Evolutionary conservation across 2,888 invertebrate genomes (phyloP).

Genomic region (Uropetala carovei): DNA sequence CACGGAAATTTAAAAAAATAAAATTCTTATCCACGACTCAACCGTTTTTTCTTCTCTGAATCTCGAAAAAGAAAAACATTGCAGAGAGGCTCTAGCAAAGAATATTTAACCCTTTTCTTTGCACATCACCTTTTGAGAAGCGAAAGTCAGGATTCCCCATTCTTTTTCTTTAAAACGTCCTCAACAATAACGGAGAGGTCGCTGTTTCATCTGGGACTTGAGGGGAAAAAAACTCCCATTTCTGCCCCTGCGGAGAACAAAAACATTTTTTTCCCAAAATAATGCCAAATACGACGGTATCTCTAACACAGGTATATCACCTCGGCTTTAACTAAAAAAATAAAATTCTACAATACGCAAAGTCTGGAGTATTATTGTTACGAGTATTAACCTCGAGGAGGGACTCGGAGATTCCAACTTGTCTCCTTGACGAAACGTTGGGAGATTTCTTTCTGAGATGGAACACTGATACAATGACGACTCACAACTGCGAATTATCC

Average conservation of each 20-base stretch:
- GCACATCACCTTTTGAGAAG: not conserved
- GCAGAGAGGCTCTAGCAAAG: not conserved
- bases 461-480: not conserved
- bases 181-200: not conserved
- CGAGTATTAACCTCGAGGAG: not conserved
- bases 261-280: not conserved
- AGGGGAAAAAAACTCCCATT: not conserved
- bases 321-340: not conserved
- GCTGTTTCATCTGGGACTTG: not conserved
- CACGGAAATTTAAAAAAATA: too few species aligned
- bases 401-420: conserved; percentile 1
- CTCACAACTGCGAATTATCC: not conserved
- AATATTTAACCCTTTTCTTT: not conserved
- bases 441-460: not conserved
- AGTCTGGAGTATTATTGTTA: not conserved
- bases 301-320: not conserved
- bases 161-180: not conserved
- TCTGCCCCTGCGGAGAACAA: not conserved
- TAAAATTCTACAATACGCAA: not conserved
- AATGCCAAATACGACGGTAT: not conserved
- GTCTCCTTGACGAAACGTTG: not conserved
- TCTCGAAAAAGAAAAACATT: too few species aligned
- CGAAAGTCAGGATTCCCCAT: conserved; percentile 1
- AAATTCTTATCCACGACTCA: too few species aligned
- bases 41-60: too few species aligned